These are phyloP conservation scores for Drosophila nasuta DNA, from an alignment of 1,140 invertebrate species.

Conservation along the genomic window DNA sequence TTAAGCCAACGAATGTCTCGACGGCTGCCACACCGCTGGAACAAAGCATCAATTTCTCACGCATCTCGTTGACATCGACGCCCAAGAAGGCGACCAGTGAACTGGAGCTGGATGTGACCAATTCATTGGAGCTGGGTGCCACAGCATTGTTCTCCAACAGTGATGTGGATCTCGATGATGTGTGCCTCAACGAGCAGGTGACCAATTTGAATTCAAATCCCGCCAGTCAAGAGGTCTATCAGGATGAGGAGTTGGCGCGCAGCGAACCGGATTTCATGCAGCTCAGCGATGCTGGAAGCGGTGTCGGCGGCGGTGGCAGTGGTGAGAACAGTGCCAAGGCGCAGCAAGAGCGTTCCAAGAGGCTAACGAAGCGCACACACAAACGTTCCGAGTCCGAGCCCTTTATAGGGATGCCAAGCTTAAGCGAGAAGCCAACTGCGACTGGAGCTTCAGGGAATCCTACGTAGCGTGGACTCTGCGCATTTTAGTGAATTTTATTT, in stretches of 20 bases:
- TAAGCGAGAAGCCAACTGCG: conserved; percentile 43
- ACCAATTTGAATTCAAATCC: conserved; percentile 79
- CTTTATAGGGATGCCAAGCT: conserved; percentile 63
- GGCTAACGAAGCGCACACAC: conserved; percentile 73
- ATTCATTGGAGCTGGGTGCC: conserved; percentile 86
- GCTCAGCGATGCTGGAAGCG: conserved; percentile 38
- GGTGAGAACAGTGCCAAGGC: conserved; percentile 28
- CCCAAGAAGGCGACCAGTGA: conserved; percentile 71
- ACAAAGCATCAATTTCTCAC: conserved; percentile 54
- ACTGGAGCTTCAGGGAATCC: conserved; percentile 26
- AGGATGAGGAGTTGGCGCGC: conserved; percentile 78
- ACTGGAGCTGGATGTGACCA: conserved; percentile 85
- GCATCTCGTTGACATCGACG: conserved; percentile 50
- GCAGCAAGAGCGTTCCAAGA: conserved; percentile 44
- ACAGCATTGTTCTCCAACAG: conserved; percentile 95
- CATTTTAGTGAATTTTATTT: conserved; percentile 10
- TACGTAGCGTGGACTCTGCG: conserved; percentile 27
- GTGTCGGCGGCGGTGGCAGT: conserved; percentile 23
- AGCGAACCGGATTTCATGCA: conserved; percentile 84
- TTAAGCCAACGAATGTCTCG: conserved; percentile 32
- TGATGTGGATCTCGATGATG: conserved; percentile 93
- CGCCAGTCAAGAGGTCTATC: conserved; percentile 61
- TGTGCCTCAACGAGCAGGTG: conserved; percentile 90
- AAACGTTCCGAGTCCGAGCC: conserved; percentile 85
- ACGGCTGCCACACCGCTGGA: conserved; percentile 23